Conservation (phyloP, 2,888 invertebrate species). For the Clitarchus hookeri region DNA sequence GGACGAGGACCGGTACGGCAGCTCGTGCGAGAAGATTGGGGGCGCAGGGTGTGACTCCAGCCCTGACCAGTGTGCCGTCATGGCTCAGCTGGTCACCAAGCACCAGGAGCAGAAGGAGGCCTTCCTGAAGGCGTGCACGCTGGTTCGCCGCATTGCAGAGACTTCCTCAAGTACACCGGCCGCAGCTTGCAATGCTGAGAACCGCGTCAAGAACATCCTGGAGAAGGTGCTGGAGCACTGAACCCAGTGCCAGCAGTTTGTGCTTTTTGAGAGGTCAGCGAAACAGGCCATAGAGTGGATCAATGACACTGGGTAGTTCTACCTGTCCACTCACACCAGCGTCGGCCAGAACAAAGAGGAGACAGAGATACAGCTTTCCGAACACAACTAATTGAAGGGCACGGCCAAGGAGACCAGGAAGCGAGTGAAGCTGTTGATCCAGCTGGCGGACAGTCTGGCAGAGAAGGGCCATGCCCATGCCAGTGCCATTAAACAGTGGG, state of each 20-base stretch:
- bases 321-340: constrained; percentile 67
- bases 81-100: constrained; percentile 88
- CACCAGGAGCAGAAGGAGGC: constrained; percentile 99
- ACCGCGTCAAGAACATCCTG: constrained; percentile 76
- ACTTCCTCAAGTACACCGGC: constrained; percentile 97
- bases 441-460: constrained; percentile 92
- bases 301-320: constrained; percentile 86
- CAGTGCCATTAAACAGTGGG: constrained; percentile 92
- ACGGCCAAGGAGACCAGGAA: constrained; percentile 93
- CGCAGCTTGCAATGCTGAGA: constrained; percentile 77
- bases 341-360: constrained; percentile 71
- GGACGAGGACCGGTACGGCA: constrained; percentile 94
- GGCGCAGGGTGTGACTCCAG: constrained; percentile 50
- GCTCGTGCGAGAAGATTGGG: constrained; percentile 56
- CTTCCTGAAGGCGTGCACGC: constrained; percentile 94
- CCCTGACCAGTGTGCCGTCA: constrained; percentile 58
- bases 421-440: constrained; percentile 88
- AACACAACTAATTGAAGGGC: constrained; percentile 88
- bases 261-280: constrained; percentile 88
- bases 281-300: constrained; percentile 98
- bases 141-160: constrained; percentile 94
- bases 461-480: constrained; percentile 97
- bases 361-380: constrained; percentile 76
- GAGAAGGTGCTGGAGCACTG: constrained; percentile 95
- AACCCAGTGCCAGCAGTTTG: constrained; percentile 98